Base-by-base conservation (phyloP, 2,797 vertebrate genomes). In the Propithecus perrieri region DNA sequence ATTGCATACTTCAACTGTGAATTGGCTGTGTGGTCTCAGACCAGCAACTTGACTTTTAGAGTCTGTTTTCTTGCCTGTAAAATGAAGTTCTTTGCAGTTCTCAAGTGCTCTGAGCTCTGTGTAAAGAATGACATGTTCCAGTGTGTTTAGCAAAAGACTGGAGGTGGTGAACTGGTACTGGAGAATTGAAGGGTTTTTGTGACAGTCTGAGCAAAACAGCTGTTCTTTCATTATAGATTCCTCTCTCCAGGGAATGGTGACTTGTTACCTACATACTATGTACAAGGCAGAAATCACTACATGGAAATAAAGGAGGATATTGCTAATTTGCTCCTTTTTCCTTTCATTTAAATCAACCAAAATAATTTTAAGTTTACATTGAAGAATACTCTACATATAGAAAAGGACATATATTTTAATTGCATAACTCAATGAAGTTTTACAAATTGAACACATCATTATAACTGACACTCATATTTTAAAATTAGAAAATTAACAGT, bases 121-220 rank as follows among this genome's bases (percentile, higher is more conserved):
- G 43, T 94, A 91, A 96, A 91, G 97, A 96, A 96, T 95, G 90
- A 57, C 81, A 79, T 76, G 59, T 96, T 89, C 85, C 75, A 46
- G 48, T 67, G 57, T 96, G 79, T 92, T 97, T 85, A 92, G 74
- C 74, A 88, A 76, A 96, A 96, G 88, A 83, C 94, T 83, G 61
- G 88, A 92, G 88, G 85, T 96, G 95, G 81, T 67, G 85, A 95
- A 78, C 91, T 78, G 86, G 50, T 91, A 30, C 55, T 94, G 65
- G 94, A 55, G 30, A 94, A 83, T 65, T 74, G 63, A 96, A 92
- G 83, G 46, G 26, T 71, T 94, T 93, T 63, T 91, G 63, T 96
- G 88, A 95, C 94, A 76, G 33, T 76, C 50, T 89, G 91, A 97
- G 65, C 33, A 90, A 53, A 95, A 86, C 86, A 97, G 72, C 61